These are phyloP conservation scores for Orchesella flavescens DNA, from an alignment of 2,888 invertebrate species.

Conservation along the genomic window DNA sequence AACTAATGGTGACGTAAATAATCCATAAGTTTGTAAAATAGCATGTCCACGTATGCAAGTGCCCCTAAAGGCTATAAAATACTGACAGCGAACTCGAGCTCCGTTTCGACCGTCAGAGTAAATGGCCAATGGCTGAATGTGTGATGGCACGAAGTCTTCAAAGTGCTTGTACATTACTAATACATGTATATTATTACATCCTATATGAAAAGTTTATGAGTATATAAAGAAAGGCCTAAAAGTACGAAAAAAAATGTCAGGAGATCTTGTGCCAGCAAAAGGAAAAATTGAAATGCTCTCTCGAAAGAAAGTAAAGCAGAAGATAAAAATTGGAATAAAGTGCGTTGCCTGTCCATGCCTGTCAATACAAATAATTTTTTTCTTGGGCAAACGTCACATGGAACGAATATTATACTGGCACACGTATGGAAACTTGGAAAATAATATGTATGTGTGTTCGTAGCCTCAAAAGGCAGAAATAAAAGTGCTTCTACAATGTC, in stretches of 20 bases:
- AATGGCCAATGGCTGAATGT: conserved; percentile 27
- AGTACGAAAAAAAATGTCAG: too few relatives aligned
- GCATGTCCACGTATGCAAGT: background rate
- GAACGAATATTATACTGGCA: too few relatives aligned
- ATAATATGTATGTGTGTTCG: background rate
- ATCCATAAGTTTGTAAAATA: background rate
- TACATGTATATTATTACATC: background rate
- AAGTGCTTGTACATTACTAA: conserved; percentile 28
- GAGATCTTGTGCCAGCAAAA: background rate
- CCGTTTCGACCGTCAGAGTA: conserved; percentile 32
- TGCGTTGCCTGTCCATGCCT: conserved; percentile 38
- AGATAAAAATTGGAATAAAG: conserved; percentile 30
- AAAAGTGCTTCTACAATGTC: background rate
- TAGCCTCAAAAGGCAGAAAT: background rate
- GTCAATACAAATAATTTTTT: conserved; percentile 46
- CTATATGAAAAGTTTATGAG: too few relatives aligned
- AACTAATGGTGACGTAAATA: conserved; percentile 34
- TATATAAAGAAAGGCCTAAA: too few relatives aligned
- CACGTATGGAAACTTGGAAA: too few relatives aligned
- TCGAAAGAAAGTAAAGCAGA: conserved; percentile 1
- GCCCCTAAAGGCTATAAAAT: too few relatives aligned
- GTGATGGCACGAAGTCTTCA: conserved; percentile 23
- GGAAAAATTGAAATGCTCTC: conserved; percentile 11
- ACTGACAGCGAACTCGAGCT: background rate
- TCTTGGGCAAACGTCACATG: background rate